A percentile compares a stretch with the other conserved stretches of the same genome.
Conservation (phyloP, 2,113 vertebrate species). For the Hipposideros armiger region DNA sequence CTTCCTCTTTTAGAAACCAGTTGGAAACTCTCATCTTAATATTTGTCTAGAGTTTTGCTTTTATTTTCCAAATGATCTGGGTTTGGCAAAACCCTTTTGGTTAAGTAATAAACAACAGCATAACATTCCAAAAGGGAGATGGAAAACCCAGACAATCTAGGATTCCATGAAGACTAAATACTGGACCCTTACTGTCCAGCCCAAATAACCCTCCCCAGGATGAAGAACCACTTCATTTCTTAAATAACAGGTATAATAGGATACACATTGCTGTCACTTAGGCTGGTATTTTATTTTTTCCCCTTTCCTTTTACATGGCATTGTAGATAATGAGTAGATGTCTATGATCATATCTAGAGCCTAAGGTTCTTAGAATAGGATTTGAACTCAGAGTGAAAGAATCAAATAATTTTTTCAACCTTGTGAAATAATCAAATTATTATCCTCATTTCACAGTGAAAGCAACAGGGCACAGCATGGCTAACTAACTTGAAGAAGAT, state of each 20-base stretch:
- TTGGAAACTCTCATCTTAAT: conserved; percentile 41
- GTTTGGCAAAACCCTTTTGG: conserved; percentile 30
- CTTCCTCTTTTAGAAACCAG: conserved; percentile 35
- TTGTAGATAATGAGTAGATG: background rate
- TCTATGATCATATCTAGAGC: background rate
- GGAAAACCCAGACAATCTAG: conserved; percentile 30
- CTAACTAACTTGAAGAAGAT: background rate
- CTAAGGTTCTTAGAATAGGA: background rate
- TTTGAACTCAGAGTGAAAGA: background rate
- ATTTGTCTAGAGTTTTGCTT: conserved; percentile 50
- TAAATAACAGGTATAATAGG: background rate
- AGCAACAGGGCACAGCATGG: background rate
- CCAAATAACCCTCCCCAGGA: background rate
- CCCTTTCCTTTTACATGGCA: background rate
- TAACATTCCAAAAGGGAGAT: background rate
- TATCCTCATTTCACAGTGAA: background rate
- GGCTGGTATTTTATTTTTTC: background rate
- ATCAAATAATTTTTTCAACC: background rate
- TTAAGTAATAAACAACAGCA: conserved; percentile 46
- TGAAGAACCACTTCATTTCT: background rate
- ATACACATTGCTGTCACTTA: background rate
- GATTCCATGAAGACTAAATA: background rate
- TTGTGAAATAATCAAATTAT: background rate
- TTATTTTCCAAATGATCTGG: conserved; percentile 62
- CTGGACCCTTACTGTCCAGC: background rate